Evolutionary conservation across 1,140 invertebrate species (phyloP).

Genomic region (Drosophila melanica): DNA sequence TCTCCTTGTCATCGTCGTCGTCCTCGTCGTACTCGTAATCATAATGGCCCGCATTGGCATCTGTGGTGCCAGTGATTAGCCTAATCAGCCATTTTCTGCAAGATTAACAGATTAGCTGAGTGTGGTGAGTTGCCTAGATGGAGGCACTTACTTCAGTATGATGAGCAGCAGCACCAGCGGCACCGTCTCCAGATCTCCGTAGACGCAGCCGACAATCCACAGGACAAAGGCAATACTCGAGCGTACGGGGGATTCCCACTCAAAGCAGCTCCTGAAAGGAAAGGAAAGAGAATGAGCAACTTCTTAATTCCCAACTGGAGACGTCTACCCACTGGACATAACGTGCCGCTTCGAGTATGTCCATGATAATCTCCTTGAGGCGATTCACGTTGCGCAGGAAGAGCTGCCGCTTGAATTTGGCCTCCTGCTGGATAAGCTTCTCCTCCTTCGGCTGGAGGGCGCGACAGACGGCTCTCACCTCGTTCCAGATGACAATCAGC

Average conservation of each 20-base stretch:
- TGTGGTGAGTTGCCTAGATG: no score
- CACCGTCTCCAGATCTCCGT: constrained; percentile 91
- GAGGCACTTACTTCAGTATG: constrained; percentile 88
- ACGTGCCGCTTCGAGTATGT: constrained; percentile 94
- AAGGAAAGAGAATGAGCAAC: not conserved
- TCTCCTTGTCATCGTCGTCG: constrained; percentile 91
- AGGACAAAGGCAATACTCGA: constrained; percentile 94
- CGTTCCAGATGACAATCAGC: constrained; percentile 96
- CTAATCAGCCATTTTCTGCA: constrained; percentile 86
- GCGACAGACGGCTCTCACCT: constrained; percentile 92
- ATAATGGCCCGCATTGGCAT: constrained; percentile 89
- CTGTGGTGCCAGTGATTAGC: constrained; percentile 85
- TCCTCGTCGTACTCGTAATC: constrained; percentile 90
- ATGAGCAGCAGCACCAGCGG: constrained; percentile 90
- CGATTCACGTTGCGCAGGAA: constrained; percentile 97
- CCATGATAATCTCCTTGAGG: constrained; percentile 94
- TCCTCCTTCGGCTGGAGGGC: constrained; percentile 98
- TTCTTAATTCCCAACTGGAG: fast-evolving
- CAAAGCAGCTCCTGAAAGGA: constrained; percentile 93
- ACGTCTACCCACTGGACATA: constrained; percentile 93
- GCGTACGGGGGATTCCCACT: constrained; percentile 97
- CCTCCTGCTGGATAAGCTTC: constrained; percentile 96
- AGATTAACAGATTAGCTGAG: not conserved
- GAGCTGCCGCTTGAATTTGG: constrained; percentile 97
- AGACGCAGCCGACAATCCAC: constrained; percentile 87